These are phyloP conservation scores for Silurus meridionalis DNA, from an alignment of 2,113 vertebrate species.

Conservation along the genomic window DNA sequence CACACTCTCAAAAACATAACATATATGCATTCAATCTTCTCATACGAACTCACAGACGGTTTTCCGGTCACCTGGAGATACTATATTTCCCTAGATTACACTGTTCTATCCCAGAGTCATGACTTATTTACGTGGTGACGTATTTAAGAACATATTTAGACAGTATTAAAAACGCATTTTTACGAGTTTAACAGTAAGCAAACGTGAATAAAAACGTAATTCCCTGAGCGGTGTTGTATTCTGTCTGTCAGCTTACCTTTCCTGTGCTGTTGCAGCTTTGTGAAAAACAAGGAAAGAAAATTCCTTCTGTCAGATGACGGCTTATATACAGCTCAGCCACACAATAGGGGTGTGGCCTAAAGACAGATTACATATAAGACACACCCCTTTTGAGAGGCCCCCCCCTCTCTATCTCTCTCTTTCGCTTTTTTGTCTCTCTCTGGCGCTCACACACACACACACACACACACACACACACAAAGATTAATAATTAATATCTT, in stretches of 20 bases:
- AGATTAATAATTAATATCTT: background rate
- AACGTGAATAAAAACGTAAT: background rate
- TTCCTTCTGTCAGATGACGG: conserved; percentile 71
- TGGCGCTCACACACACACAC: background rate
- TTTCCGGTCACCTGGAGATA: background rate
- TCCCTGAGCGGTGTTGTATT: background rate
- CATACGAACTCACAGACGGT: background rate
- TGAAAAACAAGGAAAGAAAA: conserved; percentile 79
- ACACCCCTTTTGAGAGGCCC: conserved; percentile 56
- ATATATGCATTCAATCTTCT: too few species aligned
- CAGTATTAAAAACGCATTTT: background rate
- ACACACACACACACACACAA: conserved; percentile 2
- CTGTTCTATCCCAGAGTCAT: background rate
- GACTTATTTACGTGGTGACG: too few species aligned
- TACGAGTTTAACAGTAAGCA: background rate
- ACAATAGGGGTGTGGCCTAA: conserved; percentile 69
- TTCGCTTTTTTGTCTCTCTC: too few species aligned
- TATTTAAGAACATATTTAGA: too few species aligned
- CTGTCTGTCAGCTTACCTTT: conserved; percentile 61
- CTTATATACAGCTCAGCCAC: conserved; percentile 82
- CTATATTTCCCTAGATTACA: background rate
- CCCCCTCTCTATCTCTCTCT: background rate
- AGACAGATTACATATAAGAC: conserved; percentile 72
- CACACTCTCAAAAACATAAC: background rate
- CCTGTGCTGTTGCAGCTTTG: conserved; percentile 48